Conservation (phyloP, 2,797 vertebrate genomes). For the Crypturellus tataupa region DNA sequence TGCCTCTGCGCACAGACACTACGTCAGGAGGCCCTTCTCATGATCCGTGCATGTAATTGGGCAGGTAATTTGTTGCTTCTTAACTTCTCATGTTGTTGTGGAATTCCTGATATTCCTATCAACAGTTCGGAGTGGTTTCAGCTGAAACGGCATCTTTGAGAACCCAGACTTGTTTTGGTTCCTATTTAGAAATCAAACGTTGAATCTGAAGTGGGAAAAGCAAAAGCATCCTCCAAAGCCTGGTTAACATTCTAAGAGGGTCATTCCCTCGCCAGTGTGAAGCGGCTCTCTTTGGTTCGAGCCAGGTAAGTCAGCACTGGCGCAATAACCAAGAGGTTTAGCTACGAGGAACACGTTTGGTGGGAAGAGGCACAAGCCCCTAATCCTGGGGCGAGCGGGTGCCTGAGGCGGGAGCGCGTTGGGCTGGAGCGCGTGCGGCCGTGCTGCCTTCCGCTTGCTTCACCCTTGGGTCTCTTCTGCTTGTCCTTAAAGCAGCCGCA, state of each 20-base stretch:
- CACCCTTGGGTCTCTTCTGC: neutral
- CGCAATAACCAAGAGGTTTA: neutral
- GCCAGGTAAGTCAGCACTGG: neutral
- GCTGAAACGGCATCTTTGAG: neutral
- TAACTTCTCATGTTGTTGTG: neutral
- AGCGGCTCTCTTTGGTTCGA: neutral
- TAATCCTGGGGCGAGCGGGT: no score
- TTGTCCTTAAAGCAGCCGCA: constrained; percentile 86
- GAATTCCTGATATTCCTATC: neutral
- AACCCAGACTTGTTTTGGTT: neutral
- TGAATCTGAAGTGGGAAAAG: neutral
- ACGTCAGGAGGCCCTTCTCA: neutral
- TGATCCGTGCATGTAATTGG: neutral
- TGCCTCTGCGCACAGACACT: neutral
- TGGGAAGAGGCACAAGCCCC: neutral
- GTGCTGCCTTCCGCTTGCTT: neutral
- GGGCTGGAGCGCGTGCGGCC: no score
- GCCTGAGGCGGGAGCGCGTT: no score
- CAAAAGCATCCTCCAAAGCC: neutral
- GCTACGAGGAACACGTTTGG: neutral
- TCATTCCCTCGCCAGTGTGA: neutral
- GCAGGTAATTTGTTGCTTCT: neutral
- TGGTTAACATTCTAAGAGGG: neutral
- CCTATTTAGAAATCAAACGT: neutral
- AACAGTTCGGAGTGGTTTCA: neutral